Percentiles rank a stretch among this genome's conserved stretches.
These are phyloP conservation scores for Calliphora vicina DNA, from an alignment of 1,140 invertebrate species.

Conservation along the genomic window DNA sequence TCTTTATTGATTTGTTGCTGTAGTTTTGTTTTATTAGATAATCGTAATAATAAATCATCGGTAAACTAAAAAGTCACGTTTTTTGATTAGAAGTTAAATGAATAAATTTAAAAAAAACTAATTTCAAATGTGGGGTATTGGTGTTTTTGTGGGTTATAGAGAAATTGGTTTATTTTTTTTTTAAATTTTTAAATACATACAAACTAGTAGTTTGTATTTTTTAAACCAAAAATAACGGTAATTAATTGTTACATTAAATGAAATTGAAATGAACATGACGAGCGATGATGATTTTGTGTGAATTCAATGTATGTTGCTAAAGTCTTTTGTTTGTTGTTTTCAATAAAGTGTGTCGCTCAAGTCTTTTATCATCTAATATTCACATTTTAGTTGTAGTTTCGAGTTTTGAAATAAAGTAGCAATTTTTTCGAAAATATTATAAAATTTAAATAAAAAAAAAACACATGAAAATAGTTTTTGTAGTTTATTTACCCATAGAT, in stretches of 20 bases:
- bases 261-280: background rate
- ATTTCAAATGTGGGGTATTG: background rate
- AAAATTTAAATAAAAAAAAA: too few relatives aligned
- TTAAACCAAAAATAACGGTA: background rate
- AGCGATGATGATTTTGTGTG: too few relatives aligned
- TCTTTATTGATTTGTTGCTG: background rate
- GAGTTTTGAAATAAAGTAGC: too few relatives aligned
- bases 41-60: background rate
- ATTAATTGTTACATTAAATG: background rate
- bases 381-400: too few relatives aligned
- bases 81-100: background rate
- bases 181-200: too few relatives aligned
- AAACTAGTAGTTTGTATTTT: too few relatives aligned
- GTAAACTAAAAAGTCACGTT: background rate
- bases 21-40: background rate
- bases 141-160: too few relatives aligned
- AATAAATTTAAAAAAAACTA: background rate
- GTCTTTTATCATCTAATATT: too few relatives aligned
- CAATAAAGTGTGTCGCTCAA: background rate
- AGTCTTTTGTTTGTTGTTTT: constrained; percentile 36
- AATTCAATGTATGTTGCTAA: constrained; percentile 30
- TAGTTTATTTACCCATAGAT: too few relatives aligned
- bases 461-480: too few relatives aligned
- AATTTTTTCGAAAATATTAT: too few relatives aligned
- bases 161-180: too few relatives aligned